Base-by-base conservation (phyloP, 2,888 invertebrate species). In the Brachyopa scutellaris region DNA sequence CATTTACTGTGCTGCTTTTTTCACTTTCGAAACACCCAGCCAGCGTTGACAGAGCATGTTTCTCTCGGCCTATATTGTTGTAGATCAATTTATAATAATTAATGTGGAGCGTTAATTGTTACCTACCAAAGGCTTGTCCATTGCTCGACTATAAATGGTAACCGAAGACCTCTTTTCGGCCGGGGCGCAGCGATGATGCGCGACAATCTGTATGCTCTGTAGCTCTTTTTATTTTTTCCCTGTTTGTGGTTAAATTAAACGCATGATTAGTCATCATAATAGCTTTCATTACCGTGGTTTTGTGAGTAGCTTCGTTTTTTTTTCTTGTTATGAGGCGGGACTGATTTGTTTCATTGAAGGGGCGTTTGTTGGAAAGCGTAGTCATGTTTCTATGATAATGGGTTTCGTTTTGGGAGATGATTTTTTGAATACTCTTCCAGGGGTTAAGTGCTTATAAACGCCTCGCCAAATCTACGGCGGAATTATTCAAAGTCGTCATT, bases 251-350 rank as follows among this genome's bases (percentile, higher is more conserved):
- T 59, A 23, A 70, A 76, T 55, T 55, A 49, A 72, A 82, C 61
- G 82, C 66, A 59, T 62, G 82, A 77, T 77, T 74, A 82, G 80
- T 82, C 82, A n/a, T n/a, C n/a, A 79, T 55, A 79, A 67, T 61
- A 61, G 55, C 38, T 49, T 79, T 79, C 61, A 74, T 67, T 73
- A 67, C 29, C 47, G 45, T 55, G 29, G 61, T 70, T 62, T 57
- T 73, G 42, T 69, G 57, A 36, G 53, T 7, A 2, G 7, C n/a
- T 7, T 13, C 9, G 4, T 17, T 19, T 42, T 17, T 42, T 0
- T n/a, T n/a, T n/a, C n/a, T n/a, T n/a, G n/a, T 36, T 45, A 59
- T 42, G 42, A 19, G 29, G 4, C 59, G 59, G 26, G 23, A 57
- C 26, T 13, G 55, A 57, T 23, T 21, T 59, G 17, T 59, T 47